Evolutionary conservation across 2,888 invertebrate species (phyloP).

Genomic region (Tipula unca): DNA sequence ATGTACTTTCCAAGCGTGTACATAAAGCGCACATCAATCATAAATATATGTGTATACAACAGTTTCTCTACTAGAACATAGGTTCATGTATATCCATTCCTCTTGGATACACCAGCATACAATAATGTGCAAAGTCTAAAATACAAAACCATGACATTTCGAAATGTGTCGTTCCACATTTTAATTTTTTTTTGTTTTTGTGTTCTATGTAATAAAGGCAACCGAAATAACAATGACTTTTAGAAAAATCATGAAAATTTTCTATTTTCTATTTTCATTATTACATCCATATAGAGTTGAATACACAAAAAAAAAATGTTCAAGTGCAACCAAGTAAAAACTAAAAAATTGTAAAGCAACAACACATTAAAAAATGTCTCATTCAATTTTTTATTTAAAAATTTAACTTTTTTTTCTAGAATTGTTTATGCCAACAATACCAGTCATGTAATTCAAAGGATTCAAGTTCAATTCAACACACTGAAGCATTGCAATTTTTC

Average conservation of each 20-base stretch:
- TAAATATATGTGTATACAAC: too few species aligned
- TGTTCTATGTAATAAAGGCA: background rate
- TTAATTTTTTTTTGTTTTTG: background rate
- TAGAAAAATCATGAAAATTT: background rate
- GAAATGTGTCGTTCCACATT: constrained; percentile 4
- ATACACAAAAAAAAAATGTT: background rate
- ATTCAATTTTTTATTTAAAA: background rate
- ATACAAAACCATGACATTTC: background rate
- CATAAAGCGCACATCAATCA: too few species aligned
- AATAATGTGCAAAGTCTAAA: background rate
- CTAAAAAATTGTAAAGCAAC: background rate
- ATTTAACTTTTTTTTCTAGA: background rate
- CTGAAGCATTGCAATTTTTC: background rate
- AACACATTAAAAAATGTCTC: background rate
- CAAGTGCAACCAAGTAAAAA: constrained; percentile 14
- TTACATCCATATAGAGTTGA: background rate
- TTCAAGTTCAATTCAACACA: constrained; percentile 3
- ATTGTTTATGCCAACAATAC: background rate
- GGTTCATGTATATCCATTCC: background rate
- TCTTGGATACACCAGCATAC: background rate
- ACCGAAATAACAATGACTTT: background rate
- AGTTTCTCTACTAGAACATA: too few species aligned
- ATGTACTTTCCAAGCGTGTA: too few species aligned
- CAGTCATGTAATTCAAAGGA: background rate
- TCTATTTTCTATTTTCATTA: background rate